Evolutionary conservation across 2,797 vertebrate genomes (phyloP).

Genomic region (Gouania willdenowi): DNA sequence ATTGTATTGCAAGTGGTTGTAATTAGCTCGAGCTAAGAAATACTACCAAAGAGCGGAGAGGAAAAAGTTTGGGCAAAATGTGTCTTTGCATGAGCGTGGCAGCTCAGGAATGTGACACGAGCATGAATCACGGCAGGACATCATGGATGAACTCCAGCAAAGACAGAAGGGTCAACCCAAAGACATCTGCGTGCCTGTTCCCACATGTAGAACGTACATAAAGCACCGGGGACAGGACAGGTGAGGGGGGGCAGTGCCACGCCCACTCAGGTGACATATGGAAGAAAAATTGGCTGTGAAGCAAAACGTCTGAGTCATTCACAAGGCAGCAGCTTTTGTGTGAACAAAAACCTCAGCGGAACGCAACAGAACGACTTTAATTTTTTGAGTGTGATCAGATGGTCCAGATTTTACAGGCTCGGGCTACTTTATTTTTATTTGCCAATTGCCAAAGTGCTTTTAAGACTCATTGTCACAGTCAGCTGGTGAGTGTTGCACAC

Average conservation of each 20-base stretch:
- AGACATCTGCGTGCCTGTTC: conserved; percentile 39
- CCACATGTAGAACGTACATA: conserved; percentile 28
- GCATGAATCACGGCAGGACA: conserved; percentile 47
- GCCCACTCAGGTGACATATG: conserved; percentile 3
- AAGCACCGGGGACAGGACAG: conserved; percentile 19
- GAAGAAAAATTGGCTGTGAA: neutral
- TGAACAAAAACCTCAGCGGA: too few species aligned
- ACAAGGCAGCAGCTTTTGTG: too few species aligned
- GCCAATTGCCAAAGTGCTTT: conserved; percentile 35
- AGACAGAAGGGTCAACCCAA: conserved; percentile 44
- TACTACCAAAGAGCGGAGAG: neutral
- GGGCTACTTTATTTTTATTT: conserved; percentile 50
- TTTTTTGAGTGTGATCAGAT: conserved; percentile 32
- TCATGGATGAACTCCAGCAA: conserved; percentile 40
- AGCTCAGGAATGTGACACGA: conserved; percentile 35
- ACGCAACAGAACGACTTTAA: too few species aligned
- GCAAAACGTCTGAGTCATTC: too few species aligned
- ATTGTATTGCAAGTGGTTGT: conserved; percentile 24
- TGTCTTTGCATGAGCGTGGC: conserved; percentile 41
- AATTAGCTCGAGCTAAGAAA: conserved; percentile 6
- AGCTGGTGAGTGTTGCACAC: conserved; percentile 10
- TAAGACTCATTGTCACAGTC: conserved; percentile 1
- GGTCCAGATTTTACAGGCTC: conserved; percentile 38
- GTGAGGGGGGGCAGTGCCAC: neutral
- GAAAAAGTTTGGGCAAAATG: conserved; percentile 22